Base-by-base conservation (phyloP, 2,113 vertebrate genomes). In the Atlantisia rogersi region DNA sequence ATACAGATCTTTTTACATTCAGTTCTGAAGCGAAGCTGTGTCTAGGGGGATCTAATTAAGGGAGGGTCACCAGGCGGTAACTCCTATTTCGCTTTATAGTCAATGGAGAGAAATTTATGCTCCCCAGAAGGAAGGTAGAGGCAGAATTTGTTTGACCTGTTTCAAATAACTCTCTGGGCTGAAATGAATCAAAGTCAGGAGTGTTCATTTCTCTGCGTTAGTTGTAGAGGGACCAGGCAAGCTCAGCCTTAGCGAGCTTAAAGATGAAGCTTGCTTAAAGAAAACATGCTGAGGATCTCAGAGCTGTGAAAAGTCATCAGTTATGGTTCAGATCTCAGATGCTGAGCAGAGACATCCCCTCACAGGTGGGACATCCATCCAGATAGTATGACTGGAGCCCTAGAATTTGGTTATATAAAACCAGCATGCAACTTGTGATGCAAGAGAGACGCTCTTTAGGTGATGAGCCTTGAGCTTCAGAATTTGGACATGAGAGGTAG, bases 81-180 rank as follows among this genome's bases (percentile, higher is more conserved):
- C 40, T 94, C 44, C 28, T 74, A 26, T 86, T 90, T 93, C 46
- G 35, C 37, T 86, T 93, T 80, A 40, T 29, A 81, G 79, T 58
- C 26, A 83, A 26, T 26, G n/a, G 31, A 93, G 76, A 88, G 15
- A 88, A 90, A 92, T 90, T 77, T 90, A 83, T 90, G 59, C 25
- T 90, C 15, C 64, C 68, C 52, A 58, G 86, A 93, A 92, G 63
- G 55, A 86, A 90, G 50, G 55, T 0, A 24, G 59, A 80, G 40
- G 67, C 50, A 90, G 39, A 83, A 86, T 77, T 62, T 76, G 24
- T 88, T 65, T 86, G 50, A 88, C 42, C 40, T 88, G 31, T 55
- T 94, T 71, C 20, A 73, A 21, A 39, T 40, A 86, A 53, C 15
- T 86, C 63, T 80, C 39, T 58, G 53, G 21, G 21, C 44, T 90